A percentile compares a stretch with the other conserved stretches of the same genome.
phyloP scores from a whole-genome alignment of 2,888 invertebrate species.

The Cryptocephalus moraei region DNA sequence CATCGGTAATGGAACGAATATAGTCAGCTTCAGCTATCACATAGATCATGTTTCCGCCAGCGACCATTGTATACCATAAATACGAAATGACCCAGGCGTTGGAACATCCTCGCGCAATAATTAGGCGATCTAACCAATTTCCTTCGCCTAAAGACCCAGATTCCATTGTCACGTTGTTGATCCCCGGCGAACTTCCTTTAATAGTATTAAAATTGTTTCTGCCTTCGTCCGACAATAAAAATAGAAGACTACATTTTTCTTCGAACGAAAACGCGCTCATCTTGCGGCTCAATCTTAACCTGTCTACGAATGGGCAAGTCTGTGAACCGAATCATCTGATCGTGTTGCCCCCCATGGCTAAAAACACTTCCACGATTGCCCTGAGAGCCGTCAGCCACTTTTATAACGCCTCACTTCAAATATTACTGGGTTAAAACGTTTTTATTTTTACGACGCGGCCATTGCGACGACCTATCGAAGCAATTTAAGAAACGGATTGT shows the following conservation, averaged over 20 bases:
- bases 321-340: constrained; percentile 10
- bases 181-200: too few relatives aligned
- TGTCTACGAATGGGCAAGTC: too few relatives aligned
- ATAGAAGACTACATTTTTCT: too few relatives aligned
- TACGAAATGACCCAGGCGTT: too few relatives aligned
- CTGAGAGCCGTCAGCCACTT: constrained; percentile 16
- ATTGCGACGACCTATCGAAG: not conserved
- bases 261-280: too few relatives aligned
- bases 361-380: constrained; percentile 26
- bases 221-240: too few relatives aligned
- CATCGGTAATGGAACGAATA: constrained; percentile 15
- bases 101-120: too few relatives aligned
- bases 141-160: too few relatives aligned
- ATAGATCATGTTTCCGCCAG: constrained; percentile 12
- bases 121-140: too few relatives aligned
- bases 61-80: constrained; percentile 3
- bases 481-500: not conserved
- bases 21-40: constrained; percentile 4
- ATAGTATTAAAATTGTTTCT: too few relatives aligned
- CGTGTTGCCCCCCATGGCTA: constrained; percentile 27
- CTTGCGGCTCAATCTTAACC: too few relatives aligned
- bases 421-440: constrained; percentile 3
- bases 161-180: too few relatives aligned
- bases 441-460: not conserved
- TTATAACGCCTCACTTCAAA: constrained; percentile 11